Conservation (phyloP, 1,140 invertebrate species). For the Pentalonia nigronervosa region DNA sequence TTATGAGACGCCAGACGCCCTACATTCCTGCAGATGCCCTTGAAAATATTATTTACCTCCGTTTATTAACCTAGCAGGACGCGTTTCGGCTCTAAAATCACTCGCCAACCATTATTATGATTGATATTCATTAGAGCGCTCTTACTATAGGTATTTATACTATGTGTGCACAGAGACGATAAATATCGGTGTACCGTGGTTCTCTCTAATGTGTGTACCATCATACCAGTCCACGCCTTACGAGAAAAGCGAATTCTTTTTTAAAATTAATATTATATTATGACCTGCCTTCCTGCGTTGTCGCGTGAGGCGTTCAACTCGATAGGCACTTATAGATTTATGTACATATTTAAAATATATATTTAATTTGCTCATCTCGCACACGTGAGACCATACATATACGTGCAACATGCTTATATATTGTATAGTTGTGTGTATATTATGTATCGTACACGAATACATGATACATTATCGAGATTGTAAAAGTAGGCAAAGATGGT, state of each 20-base stretch:
- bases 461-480: slow-evolving; percentile 16
- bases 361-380: slow-evolving; percentile 26
- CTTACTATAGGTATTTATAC: not conserved
- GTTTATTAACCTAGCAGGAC: not conserved
- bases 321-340: not conserved
- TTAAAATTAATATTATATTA: slow-evolving; percentile 9
- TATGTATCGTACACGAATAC: slow-evolving; percentile 17
- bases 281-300: not conserved
- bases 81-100: not conserved
- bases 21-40: not conserved
- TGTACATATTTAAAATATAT: not conserved
- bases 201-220: not conserved
- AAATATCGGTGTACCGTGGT: not conserved
- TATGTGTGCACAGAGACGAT: not conserved
- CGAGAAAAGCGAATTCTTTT: not conserved
- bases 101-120: not conserved
- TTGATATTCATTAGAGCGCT: not conserved
- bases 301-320: not conserved
- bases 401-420: not conserved
- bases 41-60: not conserved
- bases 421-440: not conserved
- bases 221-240: not conserved
- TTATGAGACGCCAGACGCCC: not conserved
- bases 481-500: slow-evolving; percentile 50
- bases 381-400: not conserved